Percentiles rank a stretch among this genome's conserved stretches.
These are phyloP conservation scores for Paramisgurnus dabryanus DNA, from an alignment of 2,113 vertebrate genomes.

Conservation along the genomic window DNA sequence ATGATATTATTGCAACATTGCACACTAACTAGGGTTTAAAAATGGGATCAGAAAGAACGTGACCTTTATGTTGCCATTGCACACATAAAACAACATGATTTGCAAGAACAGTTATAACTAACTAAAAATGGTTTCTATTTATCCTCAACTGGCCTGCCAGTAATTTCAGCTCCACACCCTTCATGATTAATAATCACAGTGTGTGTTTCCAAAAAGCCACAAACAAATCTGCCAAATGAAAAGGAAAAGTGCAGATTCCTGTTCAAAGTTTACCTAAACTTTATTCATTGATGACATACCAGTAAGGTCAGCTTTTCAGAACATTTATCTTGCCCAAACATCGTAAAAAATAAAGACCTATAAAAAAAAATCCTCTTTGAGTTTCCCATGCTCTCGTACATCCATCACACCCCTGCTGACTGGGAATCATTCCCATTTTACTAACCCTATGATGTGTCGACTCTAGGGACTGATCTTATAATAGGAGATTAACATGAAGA, in stretches of 20 bases:
- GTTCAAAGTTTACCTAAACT: too few relatives aligned
- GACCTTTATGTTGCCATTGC: too few relatives aligned
- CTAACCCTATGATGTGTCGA: not conserved
- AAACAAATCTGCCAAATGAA: not conserved
- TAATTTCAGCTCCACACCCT: too few relatives aligned
- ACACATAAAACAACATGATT: too few relatives aligned
- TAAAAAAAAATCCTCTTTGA: constrained; percentile 16
- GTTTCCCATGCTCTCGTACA: constrained; percentile 28
- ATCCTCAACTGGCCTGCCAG: too few relatives aligned
- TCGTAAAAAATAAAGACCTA: not conserved
- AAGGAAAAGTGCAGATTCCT: not conserved
- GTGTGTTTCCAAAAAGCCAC: too few relatives aligned
- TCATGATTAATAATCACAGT: too few relatives aligned
- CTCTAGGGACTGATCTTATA: constrained; percentile 14
- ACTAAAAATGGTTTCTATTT: too few relatives aligned
- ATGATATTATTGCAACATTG: too few relatives aligned
- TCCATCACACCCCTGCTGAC: not conserved
- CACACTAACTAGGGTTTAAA: too few relatives aligned
- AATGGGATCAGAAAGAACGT: too few relatives aligned
- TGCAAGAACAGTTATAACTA: too few relatives aligned
- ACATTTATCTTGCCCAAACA: not conserved
- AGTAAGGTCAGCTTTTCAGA: not conserved
- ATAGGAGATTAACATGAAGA: not conserved
- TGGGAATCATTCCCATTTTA: constrained; percentile 3
- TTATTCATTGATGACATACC: not conserved